A percentile compares a stretch with the other conserved stretches of the same genome.
These are phyloP conservation scores for Ochropleura plecta DNA, from an alignment of 2,888 invertebrate genomes.

Conservation along the genomic window DNA sequence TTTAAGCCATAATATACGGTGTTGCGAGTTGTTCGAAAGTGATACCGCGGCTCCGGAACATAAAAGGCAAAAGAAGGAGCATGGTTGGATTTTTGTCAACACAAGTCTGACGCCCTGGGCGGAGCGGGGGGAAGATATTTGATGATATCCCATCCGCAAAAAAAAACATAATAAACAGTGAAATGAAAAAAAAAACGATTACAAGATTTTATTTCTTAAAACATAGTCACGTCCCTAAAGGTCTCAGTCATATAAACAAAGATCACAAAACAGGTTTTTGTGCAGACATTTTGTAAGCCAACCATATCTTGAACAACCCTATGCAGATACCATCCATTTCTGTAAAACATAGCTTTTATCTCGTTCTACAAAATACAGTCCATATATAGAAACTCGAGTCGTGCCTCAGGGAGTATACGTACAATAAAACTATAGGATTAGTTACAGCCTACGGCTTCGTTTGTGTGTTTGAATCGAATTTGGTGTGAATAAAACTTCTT, in stretches of 20 bases:
- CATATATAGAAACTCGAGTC: slow-evolving; percentile 18
- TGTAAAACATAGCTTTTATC: neutral
- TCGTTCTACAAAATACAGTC: slow-evolving; percentile 1
- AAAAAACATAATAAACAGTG: no score
- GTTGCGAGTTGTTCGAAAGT: no score
- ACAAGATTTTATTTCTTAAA: neutral
- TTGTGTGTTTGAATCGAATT: slow-evolving; percentile 52
- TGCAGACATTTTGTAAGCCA: slow-evolving; percentile 4
- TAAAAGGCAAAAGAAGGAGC: no score
- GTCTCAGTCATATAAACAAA: neutral
- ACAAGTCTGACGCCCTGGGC: no score
- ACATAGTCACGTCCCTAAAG: neutral
- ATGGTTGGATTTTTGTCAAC: no score
- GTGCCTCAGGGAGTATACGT: slow-evolving; percentile 36
- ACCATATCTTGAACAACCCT: neutral
- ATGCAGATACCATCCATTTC: neutral
- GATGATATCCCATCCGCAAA: no score
- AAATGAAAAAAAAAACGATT: no score
- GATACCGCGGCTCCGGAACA: no score
- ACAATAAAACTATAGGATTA: slow-evolving; percentile 48
- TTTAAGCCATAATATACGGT: no score
- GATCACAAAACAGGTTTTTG: neutral
- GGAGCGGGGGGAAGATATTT: no score
- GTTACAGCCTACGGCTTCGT: slow-evolving; percentile 28
- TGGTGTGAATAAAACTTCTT: slow-evolving; percentile 53